Evolutionary conservation across 2,888 invertebrate genomes (phyloP), one percentile per base, ranked within the genome.

Genomic region (Escarpia spicata): DNA sequence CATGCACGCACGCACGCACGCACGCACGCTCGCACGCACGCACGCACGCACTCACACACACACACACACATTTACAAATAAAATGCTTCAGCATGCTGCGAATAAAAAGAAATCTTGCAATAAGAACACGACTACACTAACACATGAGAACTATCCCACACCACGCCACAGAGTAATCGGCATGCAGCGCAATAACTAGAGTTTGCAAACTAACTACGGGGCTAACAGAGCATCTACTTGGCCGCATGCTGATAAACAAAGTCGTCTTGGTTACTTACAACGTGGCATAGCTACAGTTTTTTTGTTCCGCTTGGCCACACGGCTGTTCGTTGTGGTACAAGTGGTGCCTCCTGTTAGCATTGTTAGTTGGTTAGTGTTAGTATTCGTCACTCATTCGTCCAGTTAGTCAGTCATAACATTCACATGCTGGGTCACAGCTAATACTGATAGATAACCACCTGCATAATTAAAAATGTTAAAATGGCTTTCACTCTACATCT

Each of bases 181-280:
- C 75, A 75, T 26, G 26, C 75, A 75, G 75, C n/a, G n/a, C n/a
- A n/a, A n/a, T n/a, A n/a, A 26, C 75, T 75, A 75, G 26, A 75
- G 75, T 26, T 26, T 75, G 26, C 75, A 0, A 26, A n/a, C 75
- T 75, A 75, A 15, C 37, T 37, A 37, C 6, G 75, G 75, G 1
- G 75, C 75, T 4, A 26, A 75, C 4, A 26, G 19, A 26, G 6
- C 26, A 26, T 19, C 26, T 75, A 75, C 75, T 4, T 26, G 75
- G 75, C 26, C 26, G 75, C 75, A 75, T 75, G 75, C 75, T 2
- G 75, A 75, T 75, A 26, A 75, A n/a, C 75, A 75, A 75, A 75
- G 75, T 75, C 75, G n/a, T 75, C 75, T 75, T 75, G 75, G 75
- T 75, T 75, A 75, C 75, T 75, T 75, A 75, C 75, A 75, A 75